Percentiles rank a stretch among this genome's conserved stretches.
Evolutionary conservation across 2,113 vertebrate species (phyloP).

Genomic region (Beaufortia kweichowensis): DNA sequence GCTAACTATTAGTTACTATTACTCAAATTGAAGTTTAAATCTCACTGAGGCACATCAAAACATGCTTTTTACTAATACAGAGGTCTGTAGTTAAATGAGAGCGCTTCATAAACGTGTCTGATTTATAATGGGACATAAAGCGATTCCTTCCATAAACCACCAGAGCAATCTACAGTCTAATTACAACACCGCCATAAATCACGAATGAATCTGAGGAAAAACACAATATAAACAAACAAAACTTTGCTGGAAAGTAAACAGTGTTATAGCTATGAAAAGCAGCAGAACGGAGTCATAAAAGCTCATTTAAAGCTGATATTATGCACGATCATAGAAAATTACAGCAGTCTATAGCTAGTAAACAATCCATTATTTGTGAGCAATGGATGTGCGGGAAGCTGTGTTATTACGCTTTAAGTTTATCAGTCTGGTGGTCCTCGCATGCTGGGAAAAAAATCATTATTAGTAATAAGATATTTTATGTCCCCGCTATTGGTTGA

Average conservation of each 20-base stretch:
- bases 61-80: conserved; percentile 66
- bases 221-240: conserved; percentile 72
- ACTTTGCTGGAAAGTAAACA: conserved; percentile 66
- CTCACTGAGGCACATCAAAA: conserved; percentile 42
- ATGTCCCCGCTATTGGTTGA: no score
- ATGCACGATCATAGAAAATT: conserved; percentile 47
- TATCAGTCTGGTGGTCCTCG: background rate
- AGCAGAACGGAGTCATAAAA: conserved; percentile 56
- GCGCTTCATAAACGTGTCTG: conserved; percentile 72
- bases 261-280: conserved; percentile 67
- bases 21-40: background rate
- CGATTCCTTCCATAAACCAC: conserved; percentile 73
- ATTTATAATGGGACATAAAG: conserved; percentile 77
- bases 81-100: conserved; percentile 64
- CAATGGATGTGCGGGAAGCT: conserved; percentile 58
- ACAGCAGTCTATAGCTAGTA: conserved; percentile 54
- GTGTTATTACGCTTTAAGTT: conserved; percentile 39
- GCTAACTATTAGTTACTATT: conserved; percentile 40
- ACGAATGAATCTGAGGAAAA: conserved; percentile 65
- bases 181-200: conserved; percentile 76
- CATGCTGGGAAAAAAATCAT: conserved; percentile 12
- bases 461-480: conserved; percentile 20
- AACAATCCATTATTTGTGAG: conserved; percentile 61
- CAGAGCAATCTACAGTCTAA: conserved; percentile 76
- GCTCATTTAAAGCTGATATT: conserved; percentile 59